Evolutionary conservation across 2,888 invertebrate species (phyloP), one percentile per base, ranked within the genome.

Genomic region (Mycalesis mineus): DNA sequence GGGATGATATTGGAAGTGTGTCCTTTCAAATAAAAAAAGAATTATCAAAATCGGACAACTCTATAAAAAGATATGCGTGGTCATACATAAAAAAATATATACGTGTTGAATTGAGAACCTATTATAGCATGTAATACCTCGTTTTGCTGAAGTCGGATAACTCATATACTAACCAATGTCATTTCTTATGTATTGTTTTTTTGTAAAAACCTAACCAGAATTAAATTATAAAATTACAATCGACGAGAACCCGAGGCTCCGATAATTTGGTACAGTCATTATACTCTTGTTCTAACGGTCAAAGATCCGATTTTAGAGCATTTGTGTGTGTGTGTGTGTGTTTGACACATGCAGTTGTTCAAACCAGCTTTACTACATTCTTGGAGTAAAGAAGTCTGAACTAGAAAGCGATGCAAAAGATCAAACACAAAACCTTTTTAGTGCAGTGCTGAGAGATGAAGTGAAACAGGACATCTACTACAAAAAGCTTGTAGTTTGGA

Each of bases 261-360:
- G 31, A 41, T 31, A 41, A 52, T 41, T 42, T 22, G 42, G 42
- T 33, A 33, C 42, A 55, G 50, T 50, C 50, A 40, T 50, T 33
- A 50, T 50, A 33, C 44, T 28, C 44, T 33, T n/a, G 44, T 39
- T 55, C 39, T 55, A 55, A 50, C 58, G 58, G 58, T 58, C 58
- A 54, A 55, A 48, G 57, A 58, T 49, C 58, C 42, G 58, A 54
- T 22, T 40, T 58, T 36, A 54, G 49, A 48, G 37, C 22, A 58
- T 57, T 56, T 57, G 45, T 51, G 39, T 50, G 22, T 36, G 17
- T 22, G 15, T 51, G 39, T 50, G 14, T 28, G n/a, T n/a, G 15
- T 4, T 13, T 31, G 45, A 41, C 45, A 31, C 37, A 51, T 41
- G 29, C 52, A 33, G 37, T 17, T 33, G 11, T 36, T 7, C 11